Conservation (phyloP, 1,140 invertebrate species). For the Drosophila ogumai region DNA sequence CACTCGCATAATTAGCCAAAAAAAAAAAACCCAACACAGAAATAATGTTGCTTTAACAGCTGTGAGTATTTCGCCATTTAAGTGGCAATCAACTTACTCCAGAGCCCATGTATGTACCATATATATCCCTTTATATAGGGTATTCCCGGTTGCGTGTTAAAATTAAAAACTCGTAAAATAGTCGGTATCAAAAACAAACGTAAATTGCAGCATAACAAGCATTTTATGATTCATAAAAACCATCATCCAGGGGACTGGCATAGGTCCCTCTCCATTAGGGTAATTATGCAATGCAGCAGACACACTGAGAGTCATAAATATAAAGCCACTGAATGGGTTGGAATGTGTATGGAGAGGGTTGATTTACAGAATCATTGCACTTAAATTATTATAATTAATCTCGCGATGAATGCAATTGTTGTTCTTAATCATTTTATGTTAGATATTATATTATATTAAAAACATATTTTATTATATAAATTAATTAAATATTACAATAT, state of each 20-base stretch:
- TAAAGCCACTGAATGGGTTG: no score
- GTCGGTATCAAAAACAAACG: slow-evolving; percentile 50
- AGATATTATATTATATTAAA: no score
- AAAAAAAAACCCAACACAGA: slow-evolving; percentile 12
- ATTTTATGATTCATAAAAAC: slow-evolving; percentile 77
- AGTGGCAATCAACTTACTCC: slow-evolving; percentile 64
- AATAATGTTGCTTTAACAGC: slow-evolving; percentile 22
- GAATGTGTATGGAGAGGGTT: no score
- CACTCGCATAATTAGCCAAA: slow-evolving; percentile 67
- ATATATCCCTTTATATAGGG: slow-evolving; percentile 10
- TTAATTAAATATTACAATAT: not conserved
- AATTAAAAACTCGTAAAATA: slow-evolving; percentile 80
- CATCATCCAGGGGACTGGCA: slow-evolving; percentile 8
- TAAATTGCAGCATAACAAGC: slow-evolving; percentile 79
- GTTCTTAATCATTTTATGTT: no score
- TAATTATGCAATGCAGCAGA: slow-evolving; percentile 46
- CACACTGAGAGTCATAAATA: slow-evolving; percentile 11
- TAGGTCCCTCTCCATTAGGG: slow-evolving; percentile 31
- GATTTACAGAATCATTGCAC: not conserved
- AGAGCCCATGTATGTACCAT: not conserved
- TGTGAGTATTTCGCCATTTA: slow-evolving; percentile 69
- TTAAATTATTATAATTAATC: no score
- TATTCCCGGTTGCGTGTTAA: slow-evolving; percentile 55
- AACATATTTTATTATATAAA: no score
- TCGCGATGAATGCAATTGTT: no score